phyloP scores from a whole-genome alignment of 2,888 invertebrate genomes.

The Zonitis immaculata region DNA sequence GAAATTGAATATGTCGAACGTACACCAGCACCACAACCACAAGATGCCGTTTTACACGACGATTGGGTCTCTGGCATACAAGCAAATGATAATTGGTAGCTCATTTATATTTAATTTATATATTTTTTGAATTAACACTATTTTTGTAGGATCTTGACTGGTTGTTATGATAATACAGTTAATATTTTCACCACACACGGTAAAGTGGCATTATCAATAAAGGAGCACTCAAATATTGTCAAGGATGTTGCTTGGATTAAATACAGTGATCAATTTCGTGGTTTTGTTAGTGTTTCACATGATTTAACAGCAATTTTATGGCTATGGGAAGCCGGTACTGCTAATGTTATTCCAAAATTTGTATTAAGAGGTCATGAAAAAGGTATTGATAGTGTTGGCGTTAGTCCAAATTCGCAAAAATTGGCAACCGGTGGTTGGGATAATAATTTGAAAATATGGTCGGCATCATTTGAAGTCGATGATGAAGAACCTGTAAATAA shows the following conservation, averaged over 20 bases:
- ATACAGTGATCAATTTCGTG: conserved; percentile 53
- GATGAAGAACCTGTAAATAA: conserved; percentile 43
- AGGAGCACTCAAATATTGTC: conserved; percentile 81
- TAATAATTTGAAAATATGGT: conserved; percentile 88
- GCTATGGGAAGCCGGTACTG: conserved; percentile 74
- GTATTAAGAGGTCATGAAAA: conserved; percentile 88
- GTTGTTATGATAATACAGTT: conserved; percentile 90
- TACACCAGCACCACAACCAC: conserved; percentile 86
- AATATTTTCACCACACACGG: conserved; percentile 87
- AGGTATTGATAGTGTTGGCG: conserved; percentile 82
- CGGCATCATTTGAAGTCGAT: conserved; percentile 50
- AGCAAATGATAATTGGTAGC: conserved; percentile 34
- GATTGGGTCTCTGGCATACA: conserved; percentile 83
- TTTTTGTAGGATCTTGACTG: conserved; percentile 71
- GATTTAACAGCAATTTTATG: conserved; percentile 89
- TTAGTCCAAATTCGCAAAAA: conserved; percentile 60
- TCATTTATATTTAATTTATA: conserved; percentile 4
- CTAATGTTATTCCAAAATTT: conserved; percentile 73
- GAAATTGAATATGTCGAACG: conserved; percentile 90
- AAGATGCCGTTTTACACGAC: conserved; percentile 89
- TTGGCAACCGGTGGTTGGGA: conserved; percentile 92
- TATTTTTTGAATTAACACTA: conserved; percentile 1
- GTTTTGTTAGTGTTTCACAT: conserved; percentile 72
- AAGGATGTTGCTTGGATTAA: conserved; percentile 87
- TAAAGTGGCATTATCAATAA: conserved; percentile 75